phyloP scores from a whole-genome alignment of 2,888 invertebrate genomes.

The Imbricaverruca yamaguchii region DNA sequence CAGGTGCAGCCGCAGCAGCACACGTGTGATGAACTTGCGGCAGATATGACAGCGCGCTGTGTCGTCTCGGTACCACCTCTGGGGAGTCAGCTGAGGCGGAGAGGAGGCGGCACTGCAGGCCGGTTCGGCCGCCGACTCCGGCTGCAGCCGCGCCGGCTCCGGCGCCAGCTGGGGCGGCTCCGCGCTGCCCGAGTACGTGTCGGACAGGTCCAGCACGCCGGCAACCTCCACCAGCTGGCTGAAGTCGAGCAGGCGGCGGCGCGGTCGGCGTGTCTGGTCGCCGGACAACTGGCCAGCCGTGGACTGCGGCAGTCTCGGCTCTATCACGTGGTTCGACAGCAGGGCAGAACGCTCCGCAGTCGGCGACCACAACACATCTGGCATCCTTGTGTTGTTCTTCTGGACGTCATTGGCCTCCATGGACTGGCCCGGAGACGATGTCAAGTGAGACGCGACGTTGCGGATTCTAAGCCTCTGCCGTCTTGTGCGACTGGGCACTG shows the following conservation, averaged over 20 bases:
- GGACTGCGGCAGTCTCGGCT: not conserved
- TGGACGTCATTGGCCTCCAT: too few relatives aligned
- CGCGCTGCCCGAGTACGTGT: constrained; percentile 3
- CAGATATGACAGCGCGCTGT: constrained; percentile 5
- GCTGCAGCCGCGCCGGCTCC: not conserved
- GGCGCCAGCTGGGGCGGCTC: not conserved
- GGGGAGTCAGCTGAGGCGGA: not conserved
- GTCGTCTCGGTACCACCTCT: not conserved
- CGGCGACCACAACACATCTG: not conserved
- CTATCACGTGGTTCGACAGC: not conserved
- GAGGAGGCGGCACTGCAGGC: not conserved
- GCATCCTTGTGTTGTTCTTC: not conserved
- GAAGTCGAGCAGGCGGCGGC: constrained; percentile 16
- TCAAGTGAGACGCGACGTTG: too few relatives aligned
- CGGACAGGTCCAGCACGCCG: not conserved
- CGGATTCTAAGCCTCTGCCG: not conserved
- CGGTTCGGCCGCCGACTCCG: not conserved
- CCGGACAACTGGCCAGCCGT: not conserved
- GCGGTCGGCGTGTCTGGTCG: not conserved
- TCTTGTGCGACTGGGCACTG: not conserved
- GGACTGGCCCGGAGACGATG: too few relatives aligned
- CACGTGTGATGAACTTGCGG: not conserved
- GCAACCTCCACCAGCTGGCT: not conserved
- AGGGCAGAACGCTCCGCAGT: not conserved
- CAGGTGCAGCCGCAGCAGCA: constrained; percentile 15